Evolutionary conservation across 2,797 vertebrate species (phyloP).

Genomic region (Alauda arvensis): DNA sequence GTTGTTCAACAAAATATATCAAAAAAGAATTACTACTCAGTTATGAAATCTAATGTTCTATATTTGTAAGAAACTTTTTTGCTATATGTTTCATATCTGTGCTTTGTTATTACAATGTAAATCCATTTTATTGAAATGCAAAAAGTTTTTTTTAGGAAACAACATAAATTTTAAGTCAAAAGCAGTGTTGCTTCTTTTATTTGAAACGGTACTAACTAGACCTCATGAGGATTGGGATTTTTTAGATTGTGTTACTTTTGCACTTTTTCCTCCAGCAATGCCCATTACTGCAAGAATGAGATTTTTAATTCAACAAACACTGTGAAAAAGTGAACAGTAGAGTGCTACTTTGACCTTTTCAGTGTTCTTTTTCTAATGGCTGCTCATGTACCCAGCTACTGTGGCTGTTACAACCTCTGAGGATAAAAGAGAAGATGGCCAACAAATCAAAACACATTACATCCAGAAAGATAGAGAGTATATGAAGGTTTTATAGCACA

Average conservation of each 20-base stretch:
- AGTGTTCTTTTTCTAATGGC: slow-evolving; percentile 19
- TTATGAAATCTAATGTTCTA: not conserved
- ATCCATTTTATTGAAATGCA: slow-evolving; percentile 3
- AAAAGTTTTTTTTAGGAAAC: not conserved
- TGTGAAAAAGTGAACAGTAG: not conserved
- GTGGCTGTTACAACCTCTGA: not conserved
- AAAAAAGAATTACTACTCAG: not conserved
- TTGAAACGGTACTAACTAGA: slow-evolving; percentile 12
- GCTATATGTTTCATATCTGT: not conserved
- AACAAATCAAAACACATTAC: slow-evolving; percentile 18
- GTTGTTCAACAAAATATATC: not conserved
- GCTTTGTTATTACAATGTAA: not conserved
- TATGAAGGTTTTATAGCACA: not conserved
- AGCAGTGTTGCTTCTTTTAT: not conserved
- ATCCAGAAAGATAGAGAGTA: not conserved
- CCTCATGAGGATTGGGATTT: not conserved
- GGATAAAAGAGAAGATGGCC: slow-evolving; percentile 1
- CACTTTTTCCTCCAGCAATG: slow-evolving; percentile 10
- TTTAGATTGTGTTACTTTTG: not conserved
- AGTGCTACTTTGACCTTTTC: slow-evolving; percentile 32
- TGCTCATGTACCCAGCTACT: not conserved
- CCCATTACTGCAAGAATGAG: slow-evolving; percentile 3
- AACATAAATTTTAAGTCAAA: not conserved
- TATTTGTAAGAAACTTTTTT: not conserved
- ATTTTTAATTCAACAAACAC: slow-evolving; percentile 37